Conservation (phyloP, 37 sponge, comb jelly and placozoan species). For the Chondrosia reniformis region DNA sequence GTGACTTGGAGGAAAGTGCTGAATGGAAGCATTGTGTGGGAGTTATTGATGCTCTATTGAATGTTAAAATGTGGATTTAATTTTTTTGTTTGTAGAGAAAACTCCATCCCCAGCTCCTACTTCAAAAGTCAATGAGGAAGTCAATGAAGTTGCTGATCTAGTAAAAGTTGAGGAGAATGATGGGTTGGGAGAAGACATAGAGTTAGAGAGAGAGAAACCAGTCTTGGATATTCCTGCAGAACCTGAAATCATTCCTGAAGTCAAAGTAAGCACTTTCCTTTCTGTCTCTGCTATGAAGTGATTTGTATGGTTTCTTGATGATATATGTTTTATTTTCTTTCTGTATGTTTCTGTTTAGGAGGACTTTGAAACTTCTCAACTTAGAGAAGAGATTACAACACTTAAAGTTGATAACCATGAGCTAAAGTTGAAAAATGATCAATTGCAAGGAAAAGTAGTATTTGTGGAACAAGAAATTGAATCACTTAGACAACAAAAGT, state of each 20-base stretch:
- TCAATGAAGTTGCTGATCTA: not conserved
- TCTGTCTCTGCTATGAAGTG: not conserved
- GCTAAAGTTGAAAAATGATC: not conserved
- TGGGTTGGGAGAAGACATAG: not conserved
- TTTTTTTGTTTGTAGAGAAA: too few relatives aligned
- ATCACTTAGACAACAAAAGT: not conserved
- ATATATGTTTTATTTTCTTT: not conserved
- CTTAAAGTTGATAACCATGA: conserved; percentile 8
- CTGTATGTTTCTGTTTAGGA: not conserved
- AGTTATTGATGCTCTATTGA: not conserved
- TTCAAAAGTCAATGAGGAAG: not conserved
- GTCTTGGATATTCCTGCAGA: not conserved
- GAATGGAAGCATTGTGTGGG: not conserved
- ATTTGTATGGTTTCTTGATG: not conserved
- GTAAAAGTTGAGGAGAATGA: not conserved
- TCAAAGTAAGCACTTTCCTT: not conserved
- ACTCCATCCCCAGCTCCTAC: too few relatives aligned
- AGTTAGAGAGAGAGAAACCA: not conserved
- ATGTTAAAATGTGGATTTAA: not conserved
- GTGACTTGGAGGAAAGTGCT: too few relatives aligned
- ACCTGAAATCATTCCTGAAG: not conserved
- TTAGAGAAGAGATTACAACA: not conserved
- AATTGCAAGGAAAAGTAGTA: not conserved
- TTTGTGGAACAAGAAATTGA: not conserved
- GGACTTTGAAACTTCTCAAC: not conserved